Evolutionary conservation across 2,888 invertebrate species (phyloP).

Genomic region (Macrosoma leucophasiata): DNA sequence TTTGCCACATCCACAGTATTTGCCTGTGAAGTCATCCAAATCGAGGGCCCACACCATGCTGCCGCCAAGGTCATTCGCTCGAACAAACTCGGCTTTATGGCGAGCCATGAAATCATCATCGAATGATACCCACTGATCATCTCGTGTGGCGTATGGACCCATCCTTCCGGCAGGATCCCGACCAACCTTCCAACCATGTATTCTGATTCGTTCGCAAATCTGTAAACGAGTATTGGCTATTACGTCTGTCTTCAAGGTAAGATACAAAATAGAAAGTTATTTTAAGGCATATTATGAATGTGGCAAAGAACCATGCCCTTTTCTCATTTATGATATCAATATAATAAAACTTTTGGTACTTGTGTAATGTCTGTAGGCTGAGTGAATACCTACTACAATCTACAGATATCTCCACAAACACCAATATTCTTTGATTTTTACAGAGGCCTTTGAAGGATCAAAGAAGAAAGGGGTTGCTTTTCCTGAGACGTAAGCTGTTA

Average conservation of each 20-base stretch:
- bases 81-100: constrained; percentile 88
- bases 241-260: no score
- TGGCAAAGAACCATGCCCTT: no score
- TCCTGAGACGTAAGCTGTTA: no score
- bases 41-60: constrained; percentile 94
- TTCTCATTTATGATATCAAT: no score
- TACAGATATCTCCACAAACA: no score
- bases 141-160: constrained; percentile 89
- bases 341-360: no score
- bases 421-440: no score
- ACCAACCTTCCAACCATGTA: constrained; percentile 85
- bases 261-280: no score
- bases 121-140: constrained; percentile 95
- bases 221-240: constrained; percentile 44
- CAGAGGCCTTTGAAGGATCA: no score
- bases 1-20: constrained; percentile 85
- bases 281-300: no score
- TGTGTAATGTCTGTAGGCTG: no score
- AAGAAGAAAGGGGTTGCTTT: no score
- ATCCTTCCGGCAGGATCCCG: constrained; percentile 87
- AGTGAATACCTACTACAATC: neutral
- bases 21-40: constrained; percentile 88
- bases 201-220: constrained; percentile 87
- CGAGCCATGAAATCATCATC: constrained; percentile 90
- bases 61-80: constrained; percentile 86